These are phyloP conservation scores for Caiman crocodilus DNA, from an alignment of 2,797 vertebrate species.

Conservation along the genomic window DNA sequence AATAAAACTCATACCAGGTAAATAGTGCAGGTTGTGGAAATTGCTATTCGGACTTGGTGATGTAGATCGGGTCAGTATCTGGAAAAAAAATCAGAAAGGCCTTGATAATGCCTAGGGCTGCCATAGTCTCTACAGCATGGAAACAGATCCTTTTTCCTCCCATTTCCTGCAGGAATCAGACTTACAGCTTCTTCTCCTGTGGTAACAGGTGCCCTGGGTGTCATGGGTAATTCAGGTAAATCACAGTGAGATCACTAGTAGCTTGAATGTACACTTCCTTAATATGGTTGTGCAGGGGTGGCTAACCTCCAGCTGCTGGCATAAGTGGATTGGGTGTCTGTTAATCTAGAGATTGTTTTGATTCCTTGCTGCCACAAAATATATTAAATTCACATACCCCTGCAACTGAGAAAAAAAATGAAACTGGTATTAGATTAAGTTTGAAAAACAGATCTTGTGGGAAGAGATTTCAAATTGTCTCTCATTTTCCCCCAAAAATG, in stretches of 20 bases:
- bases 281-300: background rate
- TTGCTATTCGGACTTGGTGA: background rate
- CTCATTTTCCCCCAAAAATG: constrained; percentile 2
- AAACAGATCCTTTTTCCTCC: background rate
- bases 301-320: background rate
- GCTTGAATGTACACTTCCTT: constrained; percentile 42
- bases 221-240: background rate
- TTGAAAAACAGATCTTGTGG: background rate
- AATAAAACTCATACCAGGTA: rapidly evolving
- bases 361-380: constrained; percentile 6
- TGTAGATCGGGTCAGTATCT: background rate
- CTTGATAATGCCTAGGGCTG: background rate
- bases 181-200: constrained; percentile 2
- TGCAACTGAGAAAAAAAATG: background rate
- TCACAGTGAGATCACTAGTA: constrained; percentile 54
- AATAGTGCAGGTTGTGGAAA: background rate
- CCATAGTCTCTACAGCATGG: background rate
- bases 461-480: background rate
- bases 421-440: background rate
- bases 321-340: background rate
- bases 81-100: background rate
- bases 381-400: background rate
- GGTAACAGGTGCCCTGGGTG: constrained; percentile 35
- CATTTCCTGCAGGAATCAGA: constrained; percentile 3
- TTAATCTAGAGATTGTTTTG: background rate